Evolutionary conservation across 2,888 invertebrate genomes (phyloP), one percentile per base, ranked within the genome.

Genomic region (Drosophila planitibia): DNA sequence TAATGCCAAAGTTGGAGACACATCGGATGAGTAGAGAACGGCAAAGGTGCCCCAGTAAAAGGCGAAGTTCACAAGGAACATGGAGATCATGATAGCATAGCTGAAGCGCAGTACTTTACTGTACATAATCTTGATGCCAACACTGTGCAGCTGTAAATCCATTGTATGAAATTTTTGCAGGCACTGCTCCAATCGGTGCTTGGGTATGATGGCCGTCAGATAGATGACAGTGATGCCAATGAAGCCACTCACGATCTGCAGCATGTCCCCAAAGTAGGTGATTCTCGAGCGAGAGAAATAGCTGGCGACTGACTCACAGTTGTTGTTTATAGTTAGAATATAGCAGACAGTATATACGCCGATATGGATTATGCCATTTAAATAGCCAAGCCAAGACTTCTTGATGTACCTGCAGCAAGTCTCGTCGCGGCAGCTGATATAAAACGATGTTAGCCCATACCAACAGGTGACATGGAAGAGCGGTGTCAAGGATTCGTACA

Each of bases 241-340:
- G 10, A 93, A 90, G 32, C 93, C 93, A 57, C 90, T 91, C 0
- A 92, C 68, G 19, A 92, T 90, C 79, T 93, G 93, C 77, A 93
- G 70, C 49, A 91, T 84, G 58, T 93, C 93, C 5, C 93, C 93
- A 54, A 93, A 85, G 32, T 89, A 85, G 3, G 93, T 91, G 32
- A 93, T 91, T 12, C 89, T 87, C 12, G 93, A 91, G 16, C 91
- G 91, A 59, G 93, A 92, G 55, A 93, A 93, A 67, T 93, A 93
- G 12, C 93, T 93, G 35, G 93, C 92, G 4, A 93, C 89, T 0
- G 93, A 92, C 71, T 93, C 93, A 64, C 89, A 92, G 61, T 89
- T 80, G 64, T 93, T 92, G 5, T 74, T 35, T n/a, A 93, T 71
- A 4, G 93, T 92, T 0, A 91, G 6, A 4, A 81, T 60, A 61